phyloP scores from a whole-genome alignment of 2,797 vertebrate genomes.

The Enteromius treurensis region DNA sequence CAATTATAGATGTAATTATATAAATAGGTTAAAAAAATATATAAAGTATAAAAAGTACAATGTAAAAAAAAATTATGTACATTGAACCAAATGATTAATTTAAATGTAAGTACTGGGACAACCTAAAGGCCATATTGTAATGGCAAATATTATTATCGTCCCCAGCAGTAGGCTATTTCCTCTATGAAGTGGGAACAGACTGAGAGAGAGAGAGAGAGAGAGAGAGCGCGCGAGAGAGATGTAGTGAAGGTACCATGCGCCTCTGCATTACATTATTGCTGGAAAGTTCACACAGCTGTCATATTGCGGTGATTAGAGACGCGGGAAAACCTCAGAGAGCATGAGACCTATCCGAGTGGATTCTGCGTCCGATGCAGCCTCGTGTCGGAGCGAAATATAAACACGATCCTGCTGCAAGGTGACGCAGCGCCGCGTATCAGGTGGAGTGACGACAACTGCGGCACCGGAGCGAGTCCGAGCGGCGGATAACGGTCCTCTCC shows the following conservation, averaged over 20 bases:
- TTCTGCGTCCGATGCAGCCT: background rate
- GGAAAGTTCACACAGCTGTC: slow-evolving; percentile 32
- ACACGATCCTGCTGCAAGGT: slow-evolving; percentile 68
- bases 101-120: too few species aligned
- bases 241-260: slow-evolving; percentile 25
- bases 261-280: slow-evolving; percentile 49
- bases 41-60: too few species aligned
- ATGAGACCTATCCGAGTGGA: slow-evolving; percentile 28
- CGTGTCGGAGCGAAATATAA: slow-evolving; percentile 28
- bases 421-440: slow-evolving; percentile 73
- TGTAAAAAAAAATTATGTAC: too few species aligned
- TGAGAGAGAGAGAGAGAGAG: background rate
- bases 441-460: slow-evolving; percentile 74
- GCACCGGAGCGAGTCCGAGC: slow-evolving; percentile 57
- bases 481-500: slow-evolving; percentile 54
- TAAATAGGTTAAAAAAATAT: too few species aligned
- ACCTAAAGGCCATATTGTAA: too few species aligned
- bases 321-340: background rate
- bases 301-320: slow-evolving; percentile 16
- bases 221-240: slow-evolving; percentile 6
- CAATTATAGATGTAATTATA: too few species aligned
- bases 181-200: too few species aligned
- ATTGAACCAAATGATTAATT: too few species aligned
- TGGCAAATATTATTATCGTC: too few species aligned
- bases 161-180: too few species aligned